Percentiles rank a stretch among this genome's conserved stretches.
Evolutionary conservation across 1,140 invertebrate genomes (phyloP).

Genomic region (Drosophila parvula): DNA sequence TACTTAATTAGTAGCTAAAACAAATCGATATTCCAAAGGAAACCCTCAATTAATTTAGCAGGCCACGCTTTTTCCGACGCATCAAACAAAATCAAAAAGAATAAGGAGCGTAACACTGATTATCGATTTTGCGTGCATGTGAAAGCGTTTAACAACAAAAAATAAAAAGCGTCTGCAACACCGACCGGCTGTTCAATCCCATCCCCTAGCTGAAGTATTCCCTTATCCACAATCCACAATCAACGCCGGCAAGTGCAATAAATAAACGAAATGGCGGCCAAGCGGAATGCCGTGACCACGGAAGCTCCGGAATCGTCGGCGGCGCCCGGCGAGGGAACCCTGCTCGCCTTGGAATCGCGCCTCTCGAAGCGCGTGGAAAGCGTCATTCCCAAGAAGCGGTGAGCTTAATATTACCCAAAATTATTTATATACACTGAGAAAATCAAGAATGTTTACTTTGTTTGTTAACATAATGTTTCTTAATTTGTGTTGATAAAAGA

Average conservation of each 20-base stretch:
- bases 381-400: constrained; percentile 78
- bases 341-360: constrained; percentile 65
- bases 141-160: background rate
- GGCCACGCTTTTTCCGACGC: constrained; percentile 28
- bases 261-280: constrained; percentile 43
- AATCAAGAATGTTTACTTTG: background rate
- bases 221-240: background rate
- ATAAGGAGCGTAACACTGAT: constrained; percentile 23
- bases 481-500: background rate
- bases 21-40: background rate
- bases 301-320: constrained; percentile 47
- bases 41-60: constrained; percentile 19
- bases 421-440: background rate
- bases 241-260: constrained; percentile 1
- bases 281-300: constrained; percentile 67
- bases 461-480: background rate
- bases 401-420: constrained; percentile 18
- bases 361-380: constrained; percentile 69
- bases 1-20: background rate
- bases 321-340: constrained; percentile 46
- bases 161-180: constrained; percentile 8
- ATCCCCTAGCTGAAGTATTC: constrained; percentile 20
- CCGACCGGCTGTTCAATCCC: constrained; percentile 44
- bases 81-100: constrained; percentile 9
- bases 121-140: constrained; percentile 58